Percentiles rank a stretch among this genome's conserved stretches.
phyloP scores from a whole-genome alignment of 2,888 invertebrate genomes.

The Andrena chrysosceles region DNA sequence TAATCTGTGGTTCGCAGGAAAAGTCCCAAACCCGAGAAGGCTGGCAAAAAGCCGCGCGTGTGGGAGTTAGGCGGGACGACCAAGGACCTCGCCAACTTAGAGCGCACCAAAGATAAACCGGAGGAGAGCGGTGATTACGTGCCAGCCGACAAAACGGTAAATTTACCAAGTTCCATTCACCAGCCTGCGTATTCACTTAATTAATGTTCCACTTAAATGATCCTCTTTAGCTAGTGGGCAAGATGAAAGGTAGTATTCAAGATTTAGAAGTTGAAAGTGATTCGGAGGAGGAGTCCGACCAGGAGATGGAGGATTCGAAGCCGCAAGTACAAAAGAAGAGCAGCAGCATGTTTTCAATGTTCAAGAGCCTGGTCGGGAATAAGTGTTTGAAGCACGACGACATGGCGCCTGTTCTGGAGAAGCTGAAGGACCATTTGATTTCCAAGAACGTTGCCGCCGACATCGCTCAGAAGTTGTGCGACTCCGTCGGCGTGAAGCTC shows the following conservation, averaged over 20 bases:
- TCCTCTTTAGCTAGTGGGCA: slow-evolving; percentile 89
- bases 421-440: slow-evolving; percentile 97
- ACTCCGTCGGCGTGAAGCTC: slow-evolving; percentile 95
- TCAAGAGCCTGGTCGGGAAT: slow-evolving; percentile 94
- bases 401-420: slow-evolving; percentile 95
- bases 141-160: slow-evolving; percentile 89
- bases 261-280: slow-evolving; percentile 93
- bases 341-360: slow-evolving; percentile 92
- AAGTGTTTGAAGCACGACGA: slow-evolving; percentile 93
- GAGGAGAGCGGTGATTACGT: slow-evolving; percentile 88
- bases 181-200: not conserved
- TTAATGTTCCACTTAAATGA: slow-evolving; percentile 1
- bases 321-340: slow-evolving; percentile 79
- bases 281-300: slow-evolving; percentile 88
- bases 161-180: not conserved
- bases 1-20: slow-evolving; percentile 84
- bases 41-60: slow-evolving; percentile 94
- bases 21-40: slow-evolving; percentile 88
- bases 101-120: slow-evolving; percentile 92
- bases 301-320: slow-evolving; percentile 73
- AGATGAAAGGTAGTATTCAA: slow-evolving; percentile 93
- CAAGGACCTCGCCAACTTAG: slow-evolving; percentile 92
- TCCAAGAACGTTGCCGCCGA: slow-evolving; percentile 99
- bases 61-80: slow-evolving; percentile 95
- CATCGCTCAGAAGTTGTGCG: slow-evolving; percentile 96